Conservation (phyloP, 2,888 invertebrate genomes). For the Aquatica leii region DNA sequence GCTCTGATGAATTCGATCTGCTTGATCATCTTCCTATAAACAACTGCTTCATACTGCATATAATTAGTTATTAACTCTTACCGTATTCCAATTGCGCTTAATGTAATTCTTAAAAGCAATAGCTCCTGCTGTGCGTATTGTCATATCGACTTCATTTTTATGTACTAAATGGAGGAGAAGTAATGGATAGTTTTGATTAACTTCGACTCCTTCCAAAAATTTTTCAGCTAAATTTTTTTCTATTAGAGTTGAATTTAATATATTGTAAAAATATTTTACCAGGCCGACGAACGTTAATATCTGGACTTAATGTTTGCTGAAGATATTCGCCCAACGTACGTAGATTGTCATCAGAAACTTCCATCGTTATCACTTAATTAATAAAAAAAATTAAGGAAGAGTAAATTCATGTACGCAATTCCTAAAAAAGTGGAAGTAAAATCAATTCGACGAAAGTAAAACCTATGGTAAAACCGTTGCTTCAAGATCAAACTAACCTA, state of each 20-base stretch:
- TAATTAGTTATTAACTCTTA: conserved; percentile 60
- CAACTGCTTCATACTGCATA: background rate
- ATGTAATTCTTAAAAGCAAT: conserved; percentile 97
- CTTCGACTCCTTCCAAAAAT: conserved; percentile 88
- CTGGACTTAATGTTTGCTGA: conserved; percentile 87
- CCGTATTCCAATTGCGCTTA: conserved; percentile 93
- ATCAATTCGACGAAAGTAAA: too few species aligned
- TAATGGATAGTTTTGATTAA: conserved; percentile 89
- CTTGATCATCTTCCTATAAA: conserved; percentile 71
- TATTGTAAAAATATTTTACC: conserved; percentile 60
- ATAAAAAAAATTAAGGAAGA: background rate
- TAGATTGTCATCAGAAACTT: conserved; percentile 86
- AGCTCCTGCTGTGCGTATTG: conserved; percentile 88
- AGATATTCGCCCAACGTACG: conserved; percentile 83
- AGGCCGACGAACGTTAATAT: conserved; percentile 81
- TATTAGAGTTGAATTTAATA: conserved; percentile 26
- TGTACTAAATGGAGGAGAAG: conserved; percentile 86
- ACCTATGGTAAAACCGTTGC: too few species aligned
- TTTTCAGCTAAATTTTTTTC: conserved; percentile 80
- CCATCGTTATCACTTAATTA: conserved; percentile 68
- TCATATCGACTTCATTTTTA: conserved; percentile 79
- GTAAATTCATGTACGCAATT: too few species aligned
- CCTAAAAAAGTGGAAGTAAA: too few species aligned
- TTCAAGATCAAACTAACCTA: too few species aligned
- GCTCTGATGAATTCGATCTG: conserved; percentile 79